A percentile compares a stretch with the other conserved stretches of the same genome.
These are phyloP conservation scores for Cydia fagiglandana DNA, from an alignment of 1,140 invertebrate genomes.

Conservation along the genomic window DNA sequence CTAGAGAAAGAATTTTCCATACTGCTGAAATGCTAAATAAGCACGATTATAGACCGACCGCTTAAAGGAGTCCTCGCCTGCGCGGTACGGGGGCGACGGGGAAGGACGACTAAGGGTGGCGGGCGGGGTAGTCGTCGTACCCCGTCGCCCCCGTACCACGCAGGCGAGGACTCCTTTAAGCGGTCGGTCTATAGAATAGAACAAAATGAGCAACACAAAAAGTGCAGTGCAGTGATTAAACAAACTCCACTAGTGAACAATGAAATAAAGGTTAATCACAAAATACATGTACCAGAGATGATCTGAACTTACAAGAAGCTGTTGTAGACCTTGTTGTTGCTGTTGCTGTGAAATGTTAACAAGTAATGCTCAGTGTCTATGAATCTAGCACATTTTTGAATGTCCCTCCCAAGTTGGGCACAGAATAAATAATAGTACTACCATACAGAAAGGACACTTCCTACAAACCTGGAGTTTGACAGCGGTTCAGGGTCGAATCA, in stretches of 20 bases:
- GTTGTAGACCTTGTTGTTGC: slow-evolving; percentile 82
- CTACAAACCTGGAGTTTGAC: too few species aligned
- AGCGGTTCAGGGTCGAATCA: too few species aligned
- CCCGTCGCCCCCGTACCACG: too few species aligned
- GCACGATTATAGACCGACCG: neutral
- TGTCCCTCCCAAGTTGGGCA: neutral
- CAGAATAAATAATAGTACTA: too few species aligned
- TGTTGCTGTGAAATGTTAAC: slow-evolving; percentile 78
- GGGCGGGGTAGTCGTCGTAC: too few species aligned
- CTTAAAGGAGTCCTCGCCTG: too few species aligned
- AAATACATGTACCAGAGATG: slow-evolving; percentile 58
- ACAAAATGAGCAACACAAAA: neutral
- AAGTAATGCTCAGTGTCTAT: neutral
- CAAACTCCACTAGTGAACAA: neutral
- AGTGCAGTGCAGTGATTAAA: slow-evolving; percentile 1
- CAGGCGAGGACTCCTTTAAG: too few species aligned
- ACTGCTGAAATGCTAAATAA: neutral
- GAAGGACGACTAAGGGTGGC: too few species aligned
- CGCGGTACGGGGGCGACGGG: too few species aligned
- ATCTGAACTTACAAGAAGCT: slow-evolving; percentile 82
- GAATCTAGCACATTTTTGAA: neutral
- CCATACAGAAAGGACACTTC: too few species aligned
- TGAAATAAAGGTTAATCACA: slow-evolving; percentile 68
- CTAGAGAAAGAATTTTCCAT: too few species aligned
- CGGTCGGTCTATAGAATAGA: neutral